phyloP scores from a whole-genome alignment of 1,140 invertebrate species.

The Pseudomyrmex cubaensis region DNA sequence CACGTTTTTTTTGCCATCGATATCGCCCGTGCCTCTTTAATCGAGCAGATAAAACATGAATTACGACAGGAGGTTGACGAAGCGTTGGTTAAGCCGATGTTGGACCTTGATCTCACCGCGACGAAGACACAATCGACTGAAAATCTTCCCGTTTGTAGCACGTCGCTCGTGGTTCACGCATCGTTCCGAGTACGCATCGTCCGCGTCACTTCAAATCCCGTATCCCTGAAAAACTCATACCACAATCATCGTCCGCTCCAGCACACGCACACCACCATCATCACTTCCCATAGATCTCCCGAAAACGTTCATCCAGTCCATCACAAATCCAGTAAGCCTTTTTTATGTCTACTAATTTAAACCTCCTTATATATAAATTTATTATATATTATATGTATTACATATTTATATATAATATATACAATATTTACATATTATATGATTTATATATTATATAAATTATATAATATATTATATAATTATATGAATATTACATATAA shows the following conservation, averaged over 20 bases:
- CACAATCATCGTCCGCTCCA: too few species aligned
- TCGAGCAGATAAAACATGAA: constrained; percentile 68
- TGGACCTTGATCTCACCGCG: constrained; percentile 69
- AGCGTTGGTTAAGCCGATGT: constrained; percentile 73
- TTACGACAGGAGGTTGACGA: constrained; percentile 73
- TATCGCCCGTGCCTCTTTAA: constrained; percentile 34
- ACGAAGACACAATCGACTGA: constrained; percentile 75
- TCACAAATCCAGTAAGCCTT: constrained; percentile 61
- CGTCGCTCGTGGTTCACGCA: constrained; percentile 73
- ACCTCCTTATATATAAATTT: too few species aligned
- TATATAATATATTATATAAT: too few species aligned
- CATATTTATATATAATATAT: too few species aligned
- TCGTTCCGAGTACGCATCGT: constrained; percentile 64
- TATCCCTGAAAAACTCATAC: constrained; percentile 41
- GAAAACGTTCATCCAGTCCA: too few species aligned
- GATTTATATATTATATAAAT: too few species aligned
- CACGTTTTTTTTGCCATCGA: background rate
- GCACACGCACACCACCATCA: too few species aligned
- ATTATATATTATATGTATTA: too few species aligned
- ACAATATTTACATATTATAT: too few species aligned
- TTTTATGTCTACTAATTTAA: background rate
- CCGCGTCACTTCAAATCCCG: constrained; percentile 55
- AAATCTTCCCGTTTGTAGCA: constrained; percentile 72
- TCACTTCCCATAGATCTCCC: constrained; percentile 1
- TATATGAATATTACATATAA: too few species aligned